phyloP scores from a whole-genome alignment of 1,140 invertebrate genomes.

The Brachionus koreanus region DNA sequence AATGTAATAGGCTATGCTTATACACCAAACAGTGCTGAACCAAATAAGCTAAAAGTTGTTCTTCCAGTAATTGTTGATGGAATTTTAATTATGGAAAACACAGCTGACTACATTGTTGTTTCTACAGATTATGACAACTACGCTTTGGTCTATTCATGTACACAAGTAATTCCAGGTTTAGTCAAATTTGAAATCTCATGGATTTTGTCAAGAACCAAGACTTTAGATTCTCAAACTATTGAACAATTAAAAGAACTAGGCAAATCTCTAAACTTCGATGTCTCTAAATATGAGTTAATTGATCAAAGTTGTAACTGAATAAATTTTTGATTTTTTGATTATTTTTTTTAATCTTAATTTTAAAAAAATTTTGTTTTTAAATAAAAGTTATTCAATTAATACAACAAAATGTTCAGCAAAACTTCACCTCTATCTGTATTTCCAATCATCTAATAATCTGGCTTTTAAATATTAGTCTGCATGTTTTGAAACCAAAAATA shows the following conservation, averaged over 20 bases:
- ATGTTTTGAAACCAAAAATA: no score
- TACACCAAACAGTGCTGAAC: not conserved
- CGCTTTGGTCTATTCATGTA: constrained; percentile 28
- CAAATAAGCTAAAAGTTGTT: constrained; percentile 19
- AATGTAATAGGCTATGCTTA: not conserved
- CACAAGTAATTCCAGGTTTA: constrained; percentile 20
- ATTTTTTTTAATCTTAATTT: not conserved
- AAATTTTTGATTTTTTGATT: not conserved
- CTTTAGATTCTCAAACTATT: not conserved
- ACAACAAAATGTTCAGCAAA: no score
- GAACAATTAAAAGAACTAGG: not conserved
- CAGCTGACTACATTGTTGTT: not conserved
- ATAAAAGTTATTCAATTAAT: no score
- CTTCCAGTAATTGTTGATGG: constrained; percentile 15
- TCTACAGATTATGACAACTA: constrained; percentile 12
- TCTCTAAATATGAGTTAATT: not conserved
- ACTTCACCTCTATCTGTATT: no score
- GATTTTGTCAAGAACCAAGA: constrained; percentile 39
- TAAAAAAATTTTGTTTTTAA: not conserved
- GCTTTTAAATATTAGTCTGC: no score
- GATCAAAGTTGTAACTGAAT: constrained; percentile 2
- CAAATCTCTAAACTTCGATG: not conserved
- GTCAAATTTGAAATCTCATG: constrained; percentile 34
- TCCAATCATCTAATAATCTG: no score
- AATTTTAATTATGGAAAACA: not conserved